Evolutionary conservation across 2,113 vertebrate species (phyloP), one percentile per base, ranked within the genome.

Genomic region (Lichenostomus cassidix): DNA sequence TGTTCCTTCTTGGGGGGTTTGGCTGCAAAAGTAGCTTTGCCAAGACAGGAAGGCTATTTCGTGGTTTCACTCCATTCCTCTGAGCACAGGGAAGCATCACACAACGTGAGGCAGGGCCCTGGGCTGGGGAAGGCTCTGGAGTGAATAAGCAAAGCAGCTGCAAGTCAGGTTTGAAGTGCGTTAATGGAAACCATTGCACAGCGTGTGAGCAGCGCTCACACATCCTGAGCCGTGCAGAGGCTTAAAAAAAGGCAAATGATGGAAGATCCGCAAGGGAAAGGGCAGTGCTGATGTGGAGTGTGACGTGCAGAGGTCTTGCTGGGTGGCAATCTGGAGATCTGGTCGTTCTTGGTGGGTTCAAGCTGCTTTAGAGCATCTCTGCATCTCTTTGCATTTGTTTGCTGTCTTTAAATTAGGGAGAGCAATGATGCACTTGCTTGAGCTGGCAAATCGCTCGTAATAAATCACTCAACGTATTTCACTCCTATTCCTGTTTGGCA

Each of bases 401-500:
- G 75, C 60, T 60, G 53, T 15, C 88, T 75, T 92, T 58, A 93
- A 92, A 83, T 52, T 35, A 58, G 75, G 69, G 80, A 82, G 62
- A 76, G 80, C 86, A 22, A 22, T 8, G 65, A 62, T 92, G 80
- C 80, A 31, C 90, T 96, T 92, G 90, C 76, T 87, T 0, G 1
- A 92, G 93, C 88, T 96, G 95, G 76, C 86, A 94, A 82, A 93
- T 90, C 69, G 22, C 77, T 93, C 33, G 73, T 50, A 76, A 84
- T 90, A 93, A 94, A 96, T 94, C 94, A 89, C 81, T 92, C 77
- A 29, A 82, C 58, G 24, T 56, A 87, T 82, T 95, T 95, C 71
- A 59, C 52, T 94, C 49, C 76, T 94, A 37, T 96, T 96, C 90
- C 93, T 93, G 64, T 90, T 95, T 96, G 94, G 93, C 92, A 95